phyloP scores from a whole-genome alignment of 2,797 vertebrate genomes.

The Tiaroga cobitis region DNA sequence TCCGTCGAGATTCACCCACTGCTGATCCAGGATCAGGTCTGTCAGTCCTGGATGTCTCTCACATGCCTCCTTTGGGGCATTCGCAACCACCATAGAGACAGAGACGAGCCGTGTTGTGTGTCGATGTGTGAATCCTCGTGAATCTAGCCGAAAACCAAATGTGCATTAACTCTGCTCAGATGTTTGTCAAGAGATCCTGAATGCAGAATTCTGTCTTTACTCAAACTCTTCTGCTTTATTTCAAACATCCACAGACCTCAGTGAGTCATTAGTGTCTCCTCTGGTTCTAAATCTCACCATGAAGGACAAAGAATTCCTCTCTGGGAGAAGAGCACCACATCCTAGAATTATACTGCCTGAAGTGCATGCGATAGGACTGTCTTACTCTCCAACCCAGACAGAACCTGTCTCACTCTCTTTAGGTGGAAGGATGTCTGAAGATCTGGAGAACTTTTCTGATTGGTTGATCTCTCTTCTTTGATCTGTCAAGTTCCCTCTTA shows the following conservation, averaged over 20 bases:
- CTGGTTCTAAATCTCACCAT: conserved; percentile 13
- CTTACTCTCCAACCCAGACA: conserved; percentile 16
- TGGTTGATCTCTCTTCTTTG: conserved; percentile 26
- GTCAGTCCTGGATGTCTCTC: conserved; percentile 60
- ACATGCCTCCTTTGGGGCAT: conserved; percentile 48
- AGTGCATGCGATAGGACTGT: not conserved
- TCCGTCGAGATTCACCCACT: conserved; percentile 62
- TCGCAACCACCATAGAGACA: conserved; percentile 31
- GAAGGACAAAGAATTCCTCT: conserved; percentile 3
- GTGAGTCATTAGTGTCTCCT: not conserved
- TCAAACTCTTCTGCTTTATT: conserved; percentile 13
- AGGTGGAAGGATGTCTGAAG: conserved; percentile 21
- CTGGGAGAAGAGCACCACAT: not conserved
- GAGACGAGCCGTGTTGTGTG: not conserved
- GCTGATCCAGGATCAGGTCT: conserved; percentile 61
- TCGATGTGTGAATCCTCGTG: conserved; percentile 22
- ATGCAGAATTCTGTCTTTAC: not conserved
- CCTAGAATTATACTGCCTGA: not conserved
- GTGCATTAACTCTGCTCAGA: not conserved
- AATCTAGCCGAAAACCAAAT: conserved; percentile 13
- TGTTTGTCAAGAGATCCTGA: conserved; percentile 4
- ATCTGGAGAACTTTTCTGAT: conserved; percentile 20
- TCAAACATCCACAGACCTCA: conserved; percentile 9
- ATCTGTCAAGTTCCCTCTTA: conserved; percentile 23
- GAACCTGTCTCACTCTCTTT: not conserved